Evolutionary conservation across 2,888 invertebrate genomes (phyloP).

Genomic region (Plagodis dolabraria): DNA sequence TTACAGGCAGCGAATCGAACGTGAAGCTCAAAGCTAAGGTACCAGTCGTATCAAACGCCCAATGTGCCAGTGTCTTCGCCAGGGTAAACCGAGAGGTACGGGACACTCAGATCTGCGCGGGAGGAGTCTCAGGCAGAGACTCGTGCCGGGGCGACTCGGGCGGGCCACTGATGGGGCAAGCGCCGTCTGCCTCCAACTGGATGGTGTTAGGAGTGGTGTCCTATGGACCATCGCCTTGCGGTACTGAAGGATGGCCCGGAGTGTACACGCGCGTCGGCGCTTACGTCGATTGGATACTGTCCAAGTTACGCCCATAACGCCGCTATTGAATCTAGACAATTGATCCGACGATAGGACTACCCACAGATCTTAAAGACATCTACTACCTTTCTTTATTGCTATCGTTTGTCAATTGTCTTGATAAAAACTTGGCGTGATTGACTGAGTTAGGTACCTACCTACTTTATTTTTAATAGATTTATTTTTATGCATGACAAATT

Average conservation of each 20-base stretch:
- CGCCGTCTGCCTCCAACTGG: slow-evolving; percentile 67
- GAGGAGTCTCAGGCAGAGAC: slow-evolving; percentile 83
- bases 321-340: slow-evolving; percentile 2
- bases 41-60: slow-evolving; percentile 61
- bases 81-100: slow-evolving; percentile 73
- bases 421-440: neutral
- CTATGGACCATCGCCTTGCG: slow-evolving; percentile 77
- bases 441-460: slow-evolving; percentile 10
- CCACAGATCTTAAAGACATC: neutral
- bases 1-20: slow-evolving; percentile 73
- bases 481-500: slow-evolving; percentile 4
- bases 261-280: slow-evolving; percentile 87
- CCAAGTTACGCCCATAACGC: slow-evolving; percentile 80
- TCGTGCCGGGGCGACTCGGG: slow-evolving; percentile 89
- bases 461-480: neutral
- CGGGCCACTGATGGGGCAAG: slow-evolving; percentile 84
- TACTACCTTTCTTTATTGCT: too few species aligned
- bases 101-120: slow-evolving; percentile 87
- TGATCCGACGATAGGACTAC: neutral
- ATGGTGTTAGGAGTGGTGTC: slow-evolving; percentile 86
- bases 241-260: slow-evolving; percentile 86
- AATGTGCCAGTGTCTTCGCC: slow-evolving; percentile 83
- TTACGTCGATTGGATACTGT: slow-evolving; percentile 88
- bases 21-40: slow-evolving; percentile 82
- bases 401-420: neutral